Evolutionary conservation across 2,888 invertebrate genomes (phyloP), one percentile per base, ranked within the genome.

Genomic region (Chouioia cunea): DNA sequence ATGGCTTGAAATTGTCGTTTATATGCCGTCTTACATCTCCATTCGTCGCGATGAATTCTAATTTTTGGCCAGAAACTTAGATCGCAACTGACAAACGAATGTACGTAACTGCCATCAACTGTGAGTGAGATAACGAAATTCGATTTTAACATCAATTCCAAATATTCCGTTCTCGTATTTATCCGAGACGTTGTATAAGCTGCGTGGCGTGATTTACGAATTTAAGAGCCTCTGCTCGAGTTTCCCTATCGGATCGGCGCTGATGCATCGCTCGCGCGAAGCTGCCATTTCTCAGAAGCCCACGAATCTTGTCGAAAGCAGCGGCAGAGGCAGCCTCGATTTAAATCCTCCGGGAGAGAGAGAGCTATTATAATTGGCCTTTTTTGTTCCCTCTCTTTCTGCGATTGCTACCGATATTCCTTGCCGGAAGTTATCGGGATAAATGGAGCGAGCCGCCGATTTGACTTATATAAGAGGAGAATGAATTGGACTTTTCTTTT

Each of bases 91-190:
- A 27, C 6, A 27, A 6, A 27, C 6, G 3, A 27, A 27, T 27
- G n/a, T n/a, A 27, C 27, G 27, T 27, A 27, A 27, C 4, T 4
- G 6, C 27, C 6, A 27, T 27, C 4, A 6, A 27, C 27, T 6
- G 27, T 6, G 27, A 27, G 27, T 3, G 27, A 6, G 27, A 27
- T 27, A 27, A 27, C 27, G 27, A 27, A 27, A 27, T 27, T 27
- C 62, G 62, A 68, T 48, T 47, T 68, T 68, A 68, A 62, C 57
- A 64, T 52, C 56, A 50, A 52, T 15, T 36, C 46, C 46, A 56
- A 48, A 67, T 59, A 67, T 48, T 62, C 43, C 57, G 68, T 50
- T 44, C 52, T 48, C 27, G 18, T 69, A 69, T 69, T 69, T 69
- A 69, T 69, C 64, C 58, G n/a, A 27, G 27, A 6, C 27, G 27